Base-by-base conservation (phyloP, 2,888 invertebrate species). In the Eristalinus sepulchralis region DNA sequence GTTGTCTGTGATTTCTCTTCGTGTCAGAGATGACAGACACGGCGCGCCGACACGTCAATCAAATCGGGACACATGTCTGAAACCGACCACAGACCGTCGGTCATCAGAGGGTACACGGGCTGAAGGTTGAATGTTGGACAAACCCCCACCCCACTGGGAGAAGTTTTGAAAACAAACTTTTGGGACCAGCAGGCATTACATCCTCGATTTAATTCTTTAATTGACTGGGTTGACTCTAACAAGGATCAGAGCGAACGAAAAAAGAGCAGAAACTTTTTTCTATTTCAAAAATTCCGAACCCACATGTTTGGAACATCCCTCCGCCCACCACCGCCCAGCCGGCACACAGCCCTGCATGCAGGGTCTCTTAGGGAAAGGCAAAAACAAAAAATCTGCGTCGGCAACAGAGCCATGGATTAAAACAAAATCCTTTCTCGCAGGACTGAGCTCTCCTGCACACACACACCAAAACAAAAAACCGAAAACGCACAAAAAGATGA, bases 241-340 rank as follows among this genome's bases (percentile, higher is more conserved):
- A 47, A 17, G 17, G 47, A 17, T 47, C 47, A n/a, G 34, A 34
- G n/a, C n/a, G n/a, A n/a, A n/a, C n/a, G n/a, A n/a, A n/a, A n/a
- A n/a, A n/a, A n/a, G n/a, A n/a, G n/a, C n/a, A n/a, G n/a, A n/a
- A n/a, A 34, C 2, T 47, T 17, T 17, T 47, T 47, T 17, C 6
- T 6, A 1, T 17, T 47, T 17, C 5, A 2, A 17, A 57, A 73
- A 73, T 63, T 55, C 53, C 24, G 24, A 55, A 33, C 72, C 72
- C 59, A 73, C 63, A 47, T 66, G 75, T 13, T 57, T 66, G 27
- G 9, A 17, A 36, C 63, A 36, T 34, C 11, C 34, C 9, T 9
- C 34, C 36, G 36, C 17, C 34, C 67, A 31, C 47, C n/a, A n/a
- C 27, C 5, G 2, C 27, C 27, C 27, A 27, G 31, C 47, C 60